Conservation (phyloP, 1,140 invertebrate species). For the Bradynema listronoti region DNA sequence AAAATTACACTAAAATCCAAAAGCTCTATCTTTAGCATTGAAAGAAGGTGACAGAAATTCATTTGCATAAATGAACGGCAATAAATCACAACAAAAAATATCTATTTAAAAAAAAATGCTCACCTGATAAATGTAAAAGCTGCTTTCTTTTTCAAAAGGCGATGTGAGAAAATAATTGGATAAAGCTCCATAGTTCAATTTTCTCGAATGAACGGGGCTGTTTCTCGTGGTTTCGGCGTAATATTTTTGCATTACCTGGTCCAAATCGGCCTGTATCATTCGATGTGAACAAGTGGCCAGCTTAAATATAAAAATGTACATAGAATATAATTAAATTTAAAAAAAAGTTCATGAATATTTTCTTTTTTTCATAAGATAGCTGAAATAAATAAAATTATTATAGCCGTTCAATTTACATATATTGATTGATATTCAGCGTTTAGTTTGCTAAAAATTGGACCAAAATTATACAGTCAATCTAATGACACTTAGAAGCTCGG, state of each 20-base stretch:
- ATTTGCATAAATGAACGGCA: neutral
- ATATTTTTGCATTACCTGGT: slow-evolving; percentile 26
- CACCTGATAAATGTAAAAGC: slow-evolving; percentile 40
- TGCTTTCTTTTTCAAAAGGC: slow-evolving; percentile 37
- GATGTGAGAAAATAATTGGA: slow-evolving; percentile 36
- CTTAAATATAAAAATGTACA: no score
- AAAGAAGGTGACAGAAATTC: neutral
- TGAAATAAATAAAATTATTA: no score
- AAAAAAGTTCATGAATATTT: slow-evolving; percentile 1
- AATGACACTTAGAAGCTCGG: no score
- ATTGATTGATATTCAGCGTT: no score
- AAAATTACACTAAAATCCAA: neutral
- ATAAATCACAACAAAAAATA: neutral
- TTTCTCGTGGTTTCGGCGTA: slow-evolving; percentile 14
- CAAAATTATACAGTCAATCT: no score
- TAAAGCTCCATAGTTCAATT: neutral
- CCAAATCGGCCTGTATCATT: slow-evolving; percentile 15
- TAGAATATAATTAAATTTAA: slow-evolving; percentile 9
- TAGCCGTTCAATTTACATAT: no score
- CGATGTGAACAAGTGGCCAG: slow-evolving; percentile 42
- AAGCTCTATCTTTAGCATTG: neutral
- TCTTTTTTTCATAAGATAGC: no score
- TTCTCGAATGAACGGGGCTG: neutral
- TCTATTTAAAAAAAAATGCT: neutral
- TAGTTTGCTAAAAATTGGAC: no score